A percentile compares a stretch with the other conserved stretches of the same genome.
Evolutionary conservation across 2,797 vertebrate genomes (phyloP).

Genomic region (Betta splendens): DNA sequence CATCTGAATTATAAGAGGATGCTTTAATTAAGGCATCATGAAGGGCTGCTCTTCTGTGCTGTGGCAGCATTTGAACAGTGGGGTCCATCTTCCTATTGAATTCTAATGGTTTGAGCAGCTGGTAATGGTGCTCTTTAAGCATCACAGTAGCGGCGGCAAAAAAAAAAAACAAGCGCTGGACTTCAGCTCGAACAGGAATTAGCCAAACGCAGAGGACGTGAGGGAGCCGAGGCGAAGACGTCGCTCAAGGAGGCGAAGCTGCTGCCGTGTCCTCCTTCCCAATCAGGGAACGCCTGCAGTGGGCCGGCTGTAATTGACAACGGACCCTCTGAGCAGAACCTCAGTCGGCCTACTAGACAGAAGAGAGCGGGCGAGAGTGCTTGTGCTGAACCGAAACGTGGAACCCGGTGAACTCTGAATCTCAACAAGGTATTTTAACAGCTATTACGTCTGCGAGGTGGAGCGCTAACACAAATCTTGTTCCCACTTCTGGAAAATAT

Average conservation of each 20-base stretch:
- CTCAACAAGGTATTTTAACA: slow-evolving; percentile 52
- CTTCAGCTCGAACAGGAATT: slow-evolving; percentile 12
- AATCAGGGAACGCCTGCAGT: slow-evolving; percentile 15
- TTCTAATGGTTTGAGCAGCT: slow-evolving; percentile 61
- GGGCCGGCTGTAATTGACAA: slow-evolving; percentile 18
- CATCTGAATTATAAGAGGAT: slow-evolving; percentile 57
- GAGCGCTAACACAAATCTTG: slow-evolving; percentile 47
- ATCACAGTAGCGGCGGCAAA: slow-evolving; percentile 23
- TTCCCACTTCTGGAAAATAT: slow-evolving; percentile 58
- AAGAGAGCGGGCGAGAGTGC: slow-evolving; percentile 34
- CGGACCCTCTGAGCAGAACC: slow-evolving; percentile 26
- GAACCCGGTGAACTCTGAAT: slow-evolving; percentile 44
- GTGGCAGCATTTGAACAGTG: slow-evolving; percentile 39
- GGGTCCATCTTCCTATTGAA: slow-evolving; percentile 54
- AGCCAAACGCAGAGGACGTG: background rate
- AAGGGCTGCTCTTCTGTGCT: slow-evolving; percentile 37
- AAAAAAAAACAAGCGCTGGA: slow-evolving; percentile 29
- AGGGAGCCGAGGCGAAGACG: background rate
- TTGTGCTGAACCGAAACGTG: slow-evolving; percentile 25
- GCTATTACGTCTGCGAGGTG: slow-evolving; percentile 40
- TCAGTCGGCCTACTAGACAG: slow-evolving; percentile 33
- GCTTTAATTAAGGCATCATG: slow-evolving; percentile 55
- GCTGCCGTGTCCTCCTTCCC: background rate
- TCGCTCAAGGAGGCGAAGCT: background rate
- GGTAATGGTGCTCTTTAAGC: slow-evolving; percentile 51